Evolutionary conservation across 1,140 invertebrate genomes (phyloP).

Genomic region (Calliopsis andreniformis): DNA sequence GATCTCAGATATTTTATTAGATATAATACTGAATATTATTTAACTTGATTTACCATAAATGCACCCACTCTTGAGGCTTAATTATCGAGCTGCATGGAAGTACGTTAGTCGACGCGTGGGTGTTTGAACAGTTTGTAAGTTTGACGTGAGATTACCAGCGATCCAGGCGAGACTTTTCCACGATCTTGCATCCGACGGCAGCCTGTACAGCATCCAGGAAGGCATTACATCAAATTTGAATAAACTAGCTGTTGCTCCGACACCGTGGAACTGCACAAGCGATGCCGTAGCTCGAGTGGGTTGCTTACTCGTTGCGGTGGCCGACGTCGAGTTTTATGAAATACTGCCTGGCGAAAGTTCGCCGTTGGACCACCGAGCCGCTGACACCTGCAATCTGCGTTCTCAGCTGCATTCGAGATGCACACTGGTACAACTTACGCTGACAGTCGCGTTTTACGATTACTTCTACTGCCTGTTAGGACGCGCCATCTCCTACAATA

Average conservation of each 20-base stretch:
- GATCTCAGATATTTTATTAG: no score
- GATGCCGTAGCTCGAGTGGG: slow-evolving; percentile 1
- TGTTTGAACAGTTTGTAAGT: no score
- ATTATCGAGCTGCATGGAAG: no score
- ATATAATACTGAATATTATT: no score
- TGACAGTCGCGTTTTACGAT: slow-evolving; percentile 58
- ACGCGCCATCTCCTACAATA: background rate
- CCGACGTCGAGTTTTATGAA: slow-evolving; percentile 65
- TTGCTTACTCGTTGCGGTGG: slow-evolving; percentile 37
- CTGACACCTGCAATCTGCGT: slow-evolving; percentile 70
- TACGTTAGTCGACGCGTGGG: no score
- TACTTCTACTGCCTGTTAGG: slow-evolving; percentile 23
- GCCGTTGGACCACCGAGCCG: slow-evolving; percentile 49
- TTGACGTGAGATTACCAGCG: background rate
- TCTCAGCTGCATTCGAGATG: slow-evolving; percentile 59
- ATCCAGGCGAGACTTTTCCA: background rate
- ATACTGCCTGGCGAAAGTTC: slow-evolving; percentile 63
- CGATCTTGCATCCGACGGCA: background rate
- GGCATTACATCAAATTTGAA: slow-evolving; percentile 62
- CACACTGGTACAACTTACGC: slow-evolving; percentile 29
- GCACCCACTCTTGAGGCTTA: no score
- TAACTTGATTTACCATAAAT: no score
- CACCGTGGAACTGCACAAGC: slow-evolving; percentile 32
- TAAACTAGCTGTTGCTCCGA: slow-evolving; percentile 64
- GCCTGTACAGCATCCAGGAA: background rate